These are phyloP conservation scores for Ctenosaura bakeri DNA, from an alignment of 2,797 vertebrate genomes.

Conservation along the genomic window DNA sequence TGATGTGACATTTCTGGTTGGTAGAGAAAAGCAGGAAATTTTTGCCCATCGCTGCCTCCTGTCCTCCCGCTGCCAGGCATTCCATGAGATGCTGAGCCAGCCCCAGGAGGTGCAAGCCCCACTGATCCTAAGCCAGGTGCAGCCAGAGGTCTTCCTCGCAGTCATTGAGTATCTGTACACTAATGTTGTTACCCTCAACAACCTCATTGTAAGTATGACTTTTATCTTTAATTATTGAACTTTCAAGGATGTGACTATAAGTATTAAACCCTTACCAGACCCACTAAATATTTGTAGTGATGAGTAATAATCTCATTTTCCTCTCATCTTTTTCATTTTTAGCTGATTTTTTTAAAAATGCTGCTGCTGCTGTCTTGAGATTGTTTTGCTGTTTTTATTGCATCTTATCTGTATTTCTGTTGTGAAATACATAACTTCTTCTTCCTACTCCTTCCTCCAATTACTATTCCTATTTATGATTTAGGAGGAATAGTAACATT, in stretches of 20 bases:
- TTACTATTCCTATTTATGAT: too few species aligned
- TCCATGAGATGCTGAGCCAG: slow-evolving; percentile 72
- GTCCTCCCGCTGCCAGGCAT: slow-evolving; percentile 76
- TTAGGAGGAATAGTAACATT: too few species aligned
- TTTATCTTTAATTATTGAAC: neutral
- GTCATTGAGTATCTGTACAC: slow-evolving; percentile 81
- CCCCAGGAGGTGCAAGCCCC: slow-evolving; percentile 52
- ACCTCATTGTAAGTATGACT: slow-evolving; percentile 71
- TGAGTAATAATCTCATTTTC: neutral
- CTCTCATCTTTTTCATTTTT: neutral
- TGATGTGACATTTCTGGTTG: slow-evolving; percentile 79
- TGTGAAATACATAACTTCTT: neutral
- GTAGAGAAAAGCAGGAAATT: slow-evolving; percentile 73
- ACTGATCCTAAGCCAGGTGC: slow-evolving; percentile 71
- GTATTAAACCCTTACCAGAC: neutral
- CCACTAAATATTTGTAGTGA: slow-evolving; percentile 3
- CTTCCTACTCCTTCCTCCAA: too few species aligned
- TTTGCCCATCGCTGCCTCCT: slow-evolving; percentile 80
- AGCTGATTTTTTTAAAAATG: neutral
- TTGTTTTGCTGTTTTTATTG: slow-evolving; percentile 2
- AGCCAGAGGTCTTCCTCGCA: slow-evolving; percentile 76
- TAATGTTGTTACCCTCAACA: slow-evolving; percentile 74
- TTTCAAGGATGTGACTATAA: neutral
- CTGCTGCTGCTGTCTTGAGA: too few species aligned
- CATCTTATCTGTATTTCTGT: neutral